Evolutionary conservation across 2,888 invertebrate species (phyloP).

Genomic region (Bombyx huttoni): DNA sequence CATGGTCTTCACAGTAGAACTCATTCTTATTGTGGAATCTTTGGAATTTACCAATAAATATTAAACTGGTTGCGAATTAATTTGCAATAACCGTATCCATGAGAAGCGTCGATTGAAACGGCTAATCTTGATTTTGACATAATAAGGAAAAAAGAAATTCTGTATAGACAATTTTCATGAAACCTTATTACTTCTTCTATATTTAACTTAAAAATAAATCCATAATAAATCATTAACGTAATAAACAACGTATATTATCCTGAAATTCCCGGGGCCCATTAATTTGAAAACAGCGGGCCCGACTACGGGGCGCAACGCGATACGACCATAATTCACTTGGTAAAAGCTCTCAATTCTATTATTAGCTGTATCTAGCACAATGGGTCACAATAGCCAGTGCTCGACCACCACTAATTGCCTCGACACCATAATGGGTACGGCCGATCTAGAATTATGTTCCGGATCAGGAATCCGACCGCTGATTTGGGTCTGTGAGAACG

Average conservation of each 20-base stretch:
- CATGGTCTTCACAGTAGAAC: too few relatives aligned
- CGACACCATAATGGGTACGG: slow-evolving; percentile 1
- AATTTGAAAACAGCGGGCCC: background rate
- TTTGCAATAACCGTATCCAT: too few relatives aligned
- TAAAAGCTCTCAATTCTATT: background rate
- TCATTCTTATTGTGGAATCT: too few relatives aligned
- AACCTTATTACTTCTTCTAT: background rate
- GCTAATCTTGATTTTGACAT: too few relatives aligned
- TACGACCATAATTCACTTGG: background rate
- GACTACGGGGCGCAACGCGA: background rate
- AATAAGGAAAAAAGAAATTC: too few relatives aligned
- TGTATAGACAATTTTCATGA: background rate
- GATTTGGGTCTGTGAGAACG: background rate
- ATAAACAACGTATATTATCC: background rate
- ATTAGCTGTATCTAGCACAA: slow-evolving; percentile 2
- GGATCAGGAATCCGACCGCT: background rate
- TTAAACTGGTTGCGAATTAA: too few relatives aligned
- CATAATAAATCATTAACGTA: background rate
- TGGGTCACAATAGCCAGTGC: slow-evolving; percentile 1
- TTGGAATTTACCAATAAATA: too few relatives aligned
- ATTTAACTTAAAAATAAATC: background rate
- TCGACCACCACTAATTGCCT: slow-evolving; percentile 3
- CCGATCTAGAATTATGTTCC: slow-evolving; percentile 3
- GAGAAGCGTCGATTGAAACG: too few relatives aligned
- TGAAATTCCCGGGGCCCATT: background rate